Percentiles rank a stretch among this genome's conserved stretches.
Conservation (phyloP, 2,888 invertebrate species). For the Clepsis dumicolana region DNA sequence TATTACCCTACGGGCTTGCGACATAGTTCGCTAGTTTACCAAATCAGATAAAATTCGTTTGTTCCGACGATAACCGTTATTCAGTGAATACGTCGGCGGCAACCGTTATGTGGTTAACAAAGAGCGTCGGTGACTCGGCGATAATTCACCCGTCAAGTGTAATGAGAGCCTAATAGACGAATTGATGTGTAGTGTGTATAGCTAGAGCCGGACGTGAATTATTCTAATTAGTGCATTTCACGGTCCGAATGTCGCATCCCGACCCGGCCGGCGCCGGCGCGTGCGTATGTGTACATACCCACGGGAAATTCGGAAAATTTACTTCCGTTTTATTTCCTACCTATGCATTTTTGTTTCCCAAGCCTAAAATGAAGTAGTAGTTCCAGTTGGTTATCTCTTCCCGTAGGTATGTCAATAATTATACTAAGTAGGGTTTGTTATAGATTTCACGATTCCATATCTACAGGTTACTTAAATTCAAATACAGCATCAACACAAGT, state of each 20-base stretch:
- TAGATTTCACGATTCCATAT: no score
- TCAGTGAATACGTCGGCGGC: constrained; percentile 55
- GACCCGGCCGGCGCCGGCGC: constrained; percentile 12
- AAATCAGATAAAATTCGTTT: constrained; percentile 66
- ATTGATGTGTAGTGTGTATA: constrained; percentile 50
- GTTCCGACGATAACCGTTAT: constrained; percentile 62
- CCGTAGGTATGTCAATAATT: constrained; percentile 1
- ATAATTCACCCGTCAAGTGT: constrained; percentile 53
- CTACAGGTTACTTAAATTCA: no score
- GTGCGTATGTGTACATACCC: constrained; percentile 5
- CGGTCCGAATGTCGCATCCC: constrained; percentile 27
- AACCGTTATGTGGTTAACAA: constrained; percentile 53
- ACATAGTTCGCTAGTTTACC: constrained; percentile 58
- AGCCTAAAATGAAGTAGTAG: constrained; percentile 1
- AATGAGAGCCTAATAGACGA: constrained; percentile 53
- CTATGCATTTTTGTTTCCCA: constrained; percentile 13
- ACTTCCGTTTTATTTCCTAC: constrained; percentile 21
- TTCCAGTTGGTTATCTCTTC: constrained; percentile 2
- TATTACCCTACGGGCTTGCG: constrained; percentile 49
- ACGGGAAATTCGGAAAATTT: constrained; percentile 23
- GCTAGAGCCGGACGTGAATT: constrained; percentile 63
- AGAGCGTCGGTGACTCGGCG: constrained; percentile 52
- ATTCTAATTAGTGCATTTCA: constrained; percentile 62
- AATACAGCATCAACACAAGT: no score
- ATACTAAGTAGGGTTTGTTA: no score